Evolutionary conservation across 2,797 vertebrate genomes (phyloP), one percentile per base, ranked within the genome.

Genomic region (Bryconaethiops microstoma): DNA sequence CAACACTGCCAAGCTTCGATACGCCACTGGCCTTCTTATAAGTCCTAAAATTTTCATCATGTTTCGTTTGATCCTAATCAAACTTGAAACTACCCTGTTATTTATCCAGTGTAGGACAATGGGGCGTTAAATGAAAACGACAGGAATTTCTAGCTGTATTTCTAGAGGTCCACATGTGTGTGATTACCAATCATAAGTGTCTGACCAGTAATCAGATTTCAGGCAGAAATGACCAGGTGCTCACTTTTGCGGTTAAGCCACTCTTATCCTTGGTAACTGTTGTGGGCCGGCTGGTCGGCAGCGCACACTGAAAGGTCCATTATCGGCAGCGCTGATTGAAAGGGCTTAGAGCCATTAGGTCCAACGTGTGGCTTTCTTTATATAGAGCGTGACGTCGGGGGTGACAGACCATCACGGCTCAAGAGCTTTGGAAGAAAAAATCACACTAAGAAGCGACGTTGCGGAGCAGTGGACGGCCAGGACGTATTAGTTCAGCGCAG

Each of bases 251-350:
- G 7, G 54, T 59, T 68, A 73, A 76, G 60, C 67, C 39, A 29
- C 74, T 17, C 12, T 73, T 69, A 45, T 54, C 52, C 55, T 19
- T 77, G 75, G 69, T 45, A 79, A 84, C 69, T 2, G 42, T 1
- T 39, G 7, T 1, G 48, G 7, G 23, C 52, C 29, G 10, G 45
- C 68, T 48, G 12, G 25, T 59, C 40, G 9, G 67, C 64, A 52
- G 29, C 16, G 25, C 16, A 55, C 19, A 52, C 48, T 69, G 75
- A 85, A 57, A 79, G 74, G 67, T 79, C 74, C 52, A 76, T 82
- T 64, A 79, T 70, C 29, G 52, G 54, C 68, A 64, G 42, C 19
- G 16, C 70, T 78, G 79, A 80, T 60, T 73, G 62, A 81, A 70
- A 70, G 75, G 54, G 60, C 21, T 55, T 71, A 67, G 59, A 65